Evolutionary conservation across 1,140 invertebrate species (phyloP), one percentile per base, ranked within the genome.

Genomic region (Polypedilum pembai): DNA sequence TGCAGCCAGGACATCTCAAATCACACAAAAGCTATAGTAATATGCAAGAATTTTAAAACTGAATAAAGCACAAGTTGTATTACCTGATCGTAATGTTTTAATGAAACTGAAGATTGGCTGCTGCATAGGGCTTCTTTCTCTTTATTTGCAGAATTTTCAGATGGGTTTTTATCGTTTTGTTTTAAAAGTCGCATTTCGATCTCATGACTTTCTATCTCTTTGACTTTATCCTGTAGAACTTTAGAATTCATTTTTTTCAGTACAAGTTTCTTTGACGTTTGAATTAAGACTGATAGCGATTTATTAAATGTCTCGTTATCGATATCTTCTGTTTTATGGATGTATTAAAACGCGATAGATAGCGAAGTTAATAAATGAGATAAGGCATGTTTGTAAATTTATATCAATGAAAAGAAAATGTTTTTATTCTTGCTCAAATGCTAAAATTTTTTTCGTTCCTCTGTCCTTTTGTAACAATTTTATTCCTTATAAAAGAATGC

Each of bases 1-100:
- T 80, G 73, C 81, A 82, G n/a, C 81, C 80, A 1, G 81, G 81
- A 77, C 81, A 82, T 12, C 80, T 77, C 15, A 82, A 76, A 75
- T 82, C 79, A 18, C 65, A 69, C 0, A 69, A 18, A 0, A 69
- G 5, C 65, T 69, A 7, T 2, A 20, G 3, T 20, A 7, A 7
- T 10, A n/a, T n/a, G n/a, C n/a, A 69, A 18, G 17, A 7, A 69
- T 20, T 69, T 10, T 3, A 20, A 5, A 20, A 18, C 20, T 33
- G 24, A 33, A 20, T 20, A 69, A 20, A 18, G 4, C 20, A 10
- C 2, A 66, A 18, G 3, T 33, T 66, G 41, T 10, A 21, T 66
- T 12, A 65, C 21, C 74, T 66, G 74, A 65, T 66, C 63, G 20
- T 66, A 74, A 65, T 65, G 45, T 65, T 40, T 41, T 8, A 65